Percentiles rank a stretch among this genome's conserved stretches.
Conservation (phyloP, 2,888 invertebrate genomes). For the Camptogramma bilineatum region DNA sequence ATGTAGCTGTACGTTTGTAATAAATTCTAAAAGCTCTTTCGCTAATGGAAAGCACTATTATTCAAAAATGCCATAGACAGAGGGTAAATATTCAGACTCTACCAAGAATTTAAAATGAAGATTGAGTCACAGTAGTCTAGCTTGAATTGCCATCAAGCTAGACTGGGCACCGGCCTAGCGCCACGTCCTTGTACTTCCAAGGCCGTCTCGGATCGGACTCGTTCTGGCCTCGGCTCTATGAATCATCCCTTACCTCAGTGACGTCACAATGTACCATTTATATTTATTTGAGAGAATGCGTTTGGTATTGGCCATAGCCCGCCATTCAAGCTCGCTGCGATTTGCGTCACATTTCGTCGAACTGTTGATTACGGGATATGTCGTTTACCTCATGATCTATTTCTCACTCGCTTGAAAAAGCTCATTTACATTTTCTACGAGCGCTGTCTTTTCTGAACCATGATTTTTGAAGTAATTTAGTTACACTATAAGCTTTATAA, state of each 20-base stretch:
- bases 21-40: too few species aligned
- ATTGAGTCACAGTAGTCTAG: not conserved
- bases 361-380: conserved; percentile 25
- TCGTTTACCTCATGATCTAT: conserved; percentile 24
- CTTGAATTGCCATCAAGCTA: not conserved
- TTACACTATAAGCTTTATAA: not conserved
- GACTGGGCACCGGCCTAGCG: not conserved
- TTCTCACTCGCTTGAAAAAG: conserved; percentile 13
- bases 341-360: conserved; percentile 32
- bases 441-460: not conserved
- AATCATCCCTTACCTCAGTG: not conserved
- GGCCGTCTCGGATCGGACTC: not conserved
- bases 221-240: not conserved
- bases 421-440: not conserved
- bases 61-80: too few species aligned
- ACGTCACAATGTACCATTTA: not conserved
- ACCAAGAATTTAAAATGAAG: not conserved
- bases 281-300: not conserved
- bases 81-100: too few species aligned
- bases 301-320: conserved; percentile 5
- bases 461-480: not conserved
- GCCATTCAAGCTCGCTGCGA: conserved; percentile 7
- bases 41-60: too few species aligned
- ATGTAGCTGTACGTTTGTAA: too few species aligned
- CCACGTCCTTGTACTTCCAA: not conserved